These are phyloP conservation scores for Drosophila sp. DNA, from an alignment of 1,140 invertebrate genomes.

Conservation along the genomic window DNA sequence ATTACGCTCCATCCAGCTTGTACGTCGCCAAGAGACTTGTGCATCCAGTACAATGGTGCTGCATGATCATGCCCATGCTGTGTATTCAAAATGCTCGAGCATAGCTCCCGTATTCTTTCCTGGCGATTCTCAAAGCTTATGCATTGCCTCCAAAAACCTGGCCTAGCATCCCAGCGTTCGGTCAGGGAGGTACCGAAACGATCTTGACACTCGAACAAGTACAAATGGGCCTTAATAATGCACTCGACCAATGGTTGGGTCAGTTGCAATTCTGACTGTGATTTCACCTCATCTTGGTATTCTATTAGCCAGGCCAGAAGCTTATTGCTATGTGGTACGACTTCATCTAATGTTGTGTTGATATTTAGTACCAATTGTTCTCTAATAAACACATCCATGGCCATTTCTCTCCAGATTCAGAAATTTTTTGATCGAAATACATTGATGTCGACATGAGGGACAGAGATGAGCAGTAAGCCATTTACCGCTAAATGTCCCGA, in stretches of 20 bases:
- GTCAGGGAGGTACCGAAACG: constrained; percentile 43
- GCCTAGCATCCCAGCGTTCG: constrained; percentile 23
- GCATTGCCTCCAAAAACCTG: constrained; percentile 25
- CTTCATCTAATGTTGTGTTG: constrained; percentile 46
- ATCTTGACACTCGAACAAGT: constrained; percentile 53
- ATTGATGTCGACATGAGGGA: neutral
- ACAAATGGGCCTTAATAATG: constrained; percentile 59
- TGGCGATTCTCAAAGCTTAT: neutral
- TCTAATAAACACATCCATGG: constrained; percentile 56
- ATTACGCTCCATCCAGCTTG: constrained; percentile 51
- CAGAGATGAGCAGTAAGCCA: no score
- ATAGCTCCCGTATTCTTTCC: constrained; percentile 44
- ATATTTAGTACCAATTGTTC: constrained; percentile 43
- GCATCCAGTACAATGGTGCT: constrained; percentile 38
- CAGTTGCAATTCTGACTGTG: constrained; percentile 31
- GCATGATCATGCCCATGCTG: constrained; percentile 47
- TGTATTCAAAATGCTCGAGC: constrained; percentile 43
- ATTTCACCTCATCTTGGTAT: constrained; percentile 48
- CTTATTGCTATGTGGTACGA: constrained; percentile 40
- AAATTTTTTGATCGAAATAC: neutral
- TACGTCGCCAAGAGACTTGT: constrained; percentile 39
- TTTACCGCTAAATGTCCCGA: no score
- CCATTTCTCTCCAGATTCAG: neutral
- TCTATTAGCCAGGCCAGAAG: constrained; percentile 49
- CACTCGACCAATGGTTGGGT: constrained; percentile 48